Conservation (phyloP, 2,888 invertebrate species). For the Apodemia duryi region DNA sequence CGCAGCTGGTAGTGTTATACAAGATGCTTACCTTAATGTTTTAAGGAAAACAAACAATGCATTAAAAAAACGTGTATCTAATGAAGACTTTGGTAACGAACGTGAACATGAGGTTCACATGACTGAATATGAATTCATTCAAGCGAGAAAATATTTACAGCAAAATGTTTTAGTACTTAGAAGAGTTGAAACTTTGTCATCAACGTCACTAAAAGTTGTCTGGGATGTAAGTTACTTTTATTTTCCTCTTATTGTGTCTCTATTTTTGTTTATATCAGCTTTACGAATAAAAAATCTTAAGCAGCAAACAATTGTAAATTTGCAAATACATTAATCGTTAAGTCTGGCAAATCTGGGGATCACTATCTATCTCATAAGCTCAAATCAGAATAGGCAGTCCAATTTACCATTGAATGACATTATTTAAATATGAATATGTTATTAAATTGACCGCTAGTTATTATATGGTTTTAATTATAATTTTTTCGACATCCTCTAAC, state of each 20-base stretch:
- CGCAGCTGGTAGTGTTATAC: constrained; percentile 73
- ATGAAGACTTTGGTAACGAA: constrained; percentile 52
- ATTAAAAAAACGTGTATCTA: constrained; percentile 51
- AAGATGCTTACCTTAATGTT: constrained; percentile 71
- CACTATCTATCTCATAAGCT: too few species aligned
- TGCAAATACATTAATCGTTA: background rate
- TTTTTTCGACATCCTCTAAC: too few species aligned
- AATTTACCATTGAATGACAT: too few species aligned
- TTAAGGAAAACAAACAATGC: constrained; percentile 65
- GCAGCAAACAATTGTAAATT: background rate
- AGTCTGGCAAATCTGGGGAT: too few species aligned
- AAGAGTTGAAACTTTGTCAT: constrained; percentile 83
- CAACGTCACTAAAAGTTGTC: constrained; percentile 87
- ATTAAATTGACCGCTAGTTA: too few species aligned
- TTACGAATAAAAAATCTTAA: background rate
- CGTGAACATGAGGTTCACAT: constrained; percentile 70
- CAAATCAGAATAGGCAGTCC: too few species aligned
- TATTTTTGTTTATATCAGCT: background rate
- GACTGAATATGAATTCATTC: constrained; percentile 87
- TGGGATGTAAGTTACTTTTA: constrained; percentile 86
- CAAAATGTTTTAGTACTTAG: constrained; percentile 88
- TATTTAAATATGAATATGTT: too few species aligned
- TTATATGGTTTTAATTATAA: too few species aligned
- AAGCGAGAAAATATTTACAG: constrained; percentile 87
- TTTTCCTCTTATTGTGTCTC: background rate